Evolutionary conservation across 2,888 invertebrate genomes (phyloP), one percentile per base, ranked within the genome.

Genomic region (Drosophila tanythrix): DNA sequence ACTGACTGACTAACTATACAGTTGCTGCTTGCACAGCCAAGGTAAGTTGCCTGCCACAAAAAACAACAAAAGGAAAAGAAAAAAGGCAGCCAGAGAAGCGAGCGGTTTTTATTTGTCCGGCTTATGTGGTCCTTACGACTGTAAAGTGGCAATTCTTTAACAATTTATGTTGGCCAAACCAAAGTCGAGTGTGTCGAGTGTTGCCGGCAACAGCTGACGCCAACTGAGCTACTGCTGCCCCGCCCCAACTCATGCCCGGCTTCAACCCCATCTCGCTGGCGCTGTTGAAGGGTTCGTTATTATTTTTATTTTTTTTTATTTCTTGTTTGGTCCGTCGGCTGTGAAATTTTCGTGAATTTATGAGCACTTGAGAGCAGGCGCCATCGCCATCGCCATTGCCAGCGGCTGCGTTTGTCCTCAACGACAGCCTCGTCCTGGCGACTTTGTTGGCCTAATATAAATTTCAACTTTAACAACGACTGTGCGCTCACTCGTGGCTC

Each of bases 261-360:
- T 13, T 15, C 27, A 21, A 10, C 33, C 33, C 25, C n/a, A 15
- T 15, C 33, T 2, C 58, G 46, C 55, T 48, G 46, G 51, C 25
- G 62, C 59, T 59, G 69, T 71, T 79, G 70, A 78, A 78, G 78
- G 78, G 80, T 79, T 81, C 58, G 65, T 57, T 57, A 56, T 53
- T 8, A 15, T 38, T 69, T 82, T 76, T 82, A 63, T 68, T 68
- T 66, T 83, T 76, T 83, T 76, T 83, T 89, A 69, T 81, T 76
- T 87, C 82, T 87, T 73, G 83, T 79, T 74, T 71, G 76, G 82
- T 82, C 74, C 74, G 84, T 80, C 80, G 87, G 89, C 88, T 88
- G 89, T 88, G 88, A 88, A 88, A 87, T 79, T 87, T 87, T 88
- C 88, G 89, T 85, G 80, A 90, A 91, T 91, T 91, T 91, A 91